Conservation (phyloP, 2,888 invertebrate species). For the Cantharis rustica region DNA sequence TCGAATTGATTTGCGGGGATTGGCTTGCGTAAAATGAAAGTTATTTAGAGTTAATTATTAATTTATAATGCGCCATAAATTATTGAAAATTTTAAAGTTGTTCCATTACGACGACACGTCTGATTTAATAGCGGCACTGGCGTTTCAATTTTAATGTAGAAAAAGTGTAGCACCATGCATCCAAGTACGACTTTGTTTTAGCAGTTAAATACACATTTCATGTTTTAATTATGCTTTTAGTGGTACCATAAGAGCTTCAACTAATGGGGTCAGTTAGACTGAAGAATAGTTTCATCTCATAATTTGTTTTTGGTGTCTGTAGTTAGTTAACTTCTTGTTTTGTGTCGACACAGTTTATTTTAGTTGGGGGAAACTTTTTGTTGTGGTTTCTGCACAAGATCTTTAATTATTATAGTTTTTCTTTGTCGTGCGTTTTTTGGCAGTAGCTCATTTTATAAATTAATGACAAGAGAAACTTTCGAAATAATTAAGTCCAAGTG, state of each 20-base stretch:
- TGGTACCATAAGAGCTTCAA: conserved; percentile 41
- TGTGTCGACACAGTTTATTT: conserved; percentile 26
- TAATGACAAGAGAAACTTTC: neutral
- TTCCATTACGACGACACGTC: neutral
- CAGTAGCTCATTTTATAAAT: neutral
- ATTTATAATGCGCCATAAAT: neutral
- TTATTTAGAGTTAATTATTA: neutral
- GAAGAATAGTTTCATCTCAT: conserved; percentile 44
- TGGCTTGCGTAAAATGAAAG: too few species aligned
- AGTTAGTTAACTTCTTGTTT: conserved; percentile 30
- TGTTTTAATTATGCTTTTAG: conserved; percentile 54
- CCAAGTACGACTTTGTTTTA: conserved; percentile 48
- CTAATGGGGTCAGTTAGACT: conserved; percentile 45
- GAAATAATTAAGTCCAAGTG: neutral
- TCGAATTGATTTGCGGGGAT: too few species aligned
- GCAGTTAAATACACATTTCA: conserved; percentile 51
- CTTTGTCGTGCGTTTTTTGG: conserved; percentile 4
- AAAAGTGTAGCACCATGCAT: conserved; percentile 16
- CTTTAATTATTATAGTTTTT: conserved; percentile 23
- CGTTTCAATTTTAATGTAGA: neutral
- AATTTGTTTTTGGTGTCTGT: conserved; percentile 40
- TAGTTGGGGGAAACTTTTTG: conserved; percentile 19
- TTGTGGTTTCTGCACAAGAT: conserved; percentile 14
- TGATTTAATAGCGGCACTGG: neutral
- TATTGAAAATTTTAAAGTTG: neutral